These are phyloP conservation scores for Baccha elongata DNA, from an alignment of 2,888 invertebrate species.

Conservation along the genomic window DNA sequence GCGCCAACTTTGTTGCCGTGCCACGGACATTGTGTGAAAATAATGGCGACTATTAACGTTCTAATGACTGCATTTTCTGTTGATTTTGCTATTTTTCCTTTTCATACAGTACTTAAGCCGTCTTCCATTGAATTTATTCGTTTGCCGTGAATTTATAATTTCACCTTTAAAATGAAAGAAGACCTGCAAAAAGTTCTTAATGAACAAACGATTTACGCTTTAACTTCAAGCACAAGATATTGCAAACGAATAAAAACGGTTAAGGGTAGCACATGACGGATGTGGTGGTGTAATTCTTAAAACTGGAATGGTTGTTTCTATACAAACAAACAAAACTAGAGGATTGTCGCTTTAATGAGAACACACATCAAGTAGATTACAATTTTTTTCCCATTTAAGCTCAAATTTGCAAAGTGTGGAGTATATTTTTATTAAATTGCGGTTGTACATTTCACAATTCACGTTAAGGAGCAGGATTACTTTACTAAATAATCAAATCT, in stretches of 20 bases:
- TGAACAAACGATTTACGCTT: constrained; percentile 62
- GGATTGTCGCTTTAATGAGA: constrained; percentile 47
- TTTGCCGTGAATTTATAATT: constrained; percentile 72
- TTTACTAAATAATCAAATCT: no score
- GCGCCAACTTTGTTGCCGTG: constrained; percentile 19
- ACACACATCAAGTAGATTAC: constrained; percentile 1
- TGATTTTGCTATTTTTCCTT: constrained; percentile 69
- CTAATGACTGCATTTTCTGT: constrained; percentile 75
- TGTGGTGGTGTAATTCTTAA: neutral
- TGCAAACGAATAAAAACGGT: constrained; percentile 21
- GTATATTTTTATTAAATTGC: no score
- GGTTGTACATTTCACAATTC: no score
- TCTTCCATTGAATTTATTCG: constrained; percentile 64
- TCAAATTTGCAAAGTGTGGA: no score
- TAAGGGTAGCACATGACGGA: neutral
- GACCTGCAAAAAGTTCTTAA: constrained; percentile 46
- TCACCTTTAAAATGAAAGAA: constrained; percentile 48
- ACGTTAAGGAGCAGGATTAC: no score
- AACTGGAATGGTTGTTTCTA: neutral
- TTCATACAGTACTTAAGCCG: neutral
- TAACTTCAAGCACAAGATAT: constrained; percentile 11
- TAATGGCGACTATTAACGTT: constrained; percentile 75
- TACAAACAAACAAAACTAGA: neutral
- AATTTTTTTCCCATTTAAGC: no score
- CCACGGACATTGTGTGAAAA: constrained; percentile 61